Evolutionary conservation across 2,113 vertebrate species (phyloP).

Genomic region (Promerops cafer): DNA sequence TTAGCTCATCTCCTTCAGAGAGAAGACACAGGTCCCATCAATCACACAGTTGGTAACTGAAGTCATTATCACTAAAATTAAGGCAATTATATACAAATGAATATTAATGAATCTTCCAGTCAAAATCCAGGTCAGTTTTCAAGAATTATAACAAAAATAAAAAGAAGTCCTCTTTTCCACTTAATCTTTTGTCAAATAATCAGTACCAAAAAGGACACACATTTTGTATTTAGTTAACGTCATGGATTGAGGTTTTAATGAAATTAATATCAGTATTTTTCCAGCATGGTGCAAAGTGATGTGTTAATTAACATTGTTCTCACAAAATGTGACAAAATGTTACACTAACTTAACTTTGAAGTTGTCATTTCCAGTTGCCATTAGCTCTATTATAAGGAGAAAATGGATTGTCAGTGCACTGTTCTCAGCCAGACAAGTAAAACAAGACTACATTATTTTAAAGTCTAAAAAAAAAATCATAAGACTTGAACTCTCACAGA

Average conservation of each 20-base stretch:
- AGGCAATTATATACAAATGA: constrained; percentile 82
- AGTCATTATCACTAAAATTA: constrained; percentile 82
- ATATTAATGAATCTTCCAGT: constrained; percentile 78
- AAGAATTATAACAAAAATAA: constrained; percentile 62
- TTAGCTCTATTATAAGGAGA: not conserved
- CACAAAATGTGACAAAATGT: constrained; percentile 16
- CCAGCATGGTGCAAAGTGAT: constrained; percentile 10
- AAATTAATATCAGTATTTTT: constrained; percentile 39
- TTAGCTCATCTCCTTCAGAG: constrained; percentile 74
- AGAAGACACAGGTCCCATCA: constrained; percentile 76
- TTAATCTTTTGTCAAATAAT: constrained; percentile 56
- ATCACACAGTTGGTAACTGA: constrained; percentile 81
- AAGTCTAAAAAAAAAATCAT: not conserved
- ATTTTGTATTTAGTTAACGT: constrained; percentile 45
- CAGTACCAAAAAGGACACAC: constrained; percentile 34
- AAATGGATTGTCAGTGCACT: not conserved
- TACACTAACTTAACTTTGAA: constrained; percentile 28
- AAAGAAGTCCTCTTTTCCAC: constrained; percentile 32
- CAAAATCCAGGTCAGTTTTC: constrained; percentile 74
- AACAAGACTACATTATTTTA: not conserved
- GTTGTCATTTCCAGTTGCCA: constrained; percentile 24
- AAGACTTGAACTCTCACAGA: not conserved
- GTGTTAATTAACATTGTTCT: constrained; percentile 51
- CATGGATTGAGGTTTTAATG: constrained; percentile 13
- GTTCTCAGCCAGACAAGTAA: not conserved